Conservation (phyloP, 2,888 invertebrate species). For the Leptogaster cylindrica region DNA sequence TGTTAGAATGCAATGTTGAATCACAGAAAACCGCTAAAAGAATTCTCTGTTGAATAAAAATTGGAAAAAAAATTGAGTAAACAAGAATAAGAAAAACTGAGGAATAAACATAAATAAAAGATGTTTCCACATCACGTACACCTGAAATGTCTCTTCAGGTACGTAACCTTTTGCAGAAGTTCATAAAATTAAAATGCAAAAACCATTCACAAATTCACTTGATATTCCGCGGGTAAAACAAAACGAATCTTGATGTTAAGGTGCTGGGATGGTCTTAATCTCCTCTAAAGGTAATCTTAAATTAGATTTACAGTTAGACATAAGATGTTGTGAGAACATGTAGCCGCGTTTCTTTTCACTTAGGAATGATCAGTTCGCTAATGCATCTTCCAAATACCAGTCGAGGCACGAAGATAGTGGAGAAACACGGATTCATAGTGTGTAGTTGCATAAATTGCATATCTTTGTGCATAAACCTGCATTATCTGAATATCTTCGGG, state of each 20-base stretch:
- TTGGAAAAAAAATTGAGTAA: too few relatives aligned
- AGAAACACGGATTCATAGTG: slow-evolving; percentile 27
- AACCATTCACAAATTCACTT: slow-evolving; percentile 1
- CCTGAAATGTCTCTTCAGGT: too few relatives aligned
- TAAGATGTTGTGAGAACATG: slow-evolving; percentile 27
- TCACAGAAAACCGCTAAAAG: too few relatives aligned
- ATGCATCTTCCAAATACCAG: slow-evolving; percentile 34
- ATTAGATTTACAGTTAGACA: slow-evolving; percentile 31
- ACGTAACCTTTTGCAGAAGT: slow-evolving; percentile 9
- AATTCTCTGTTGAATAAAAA: too few relatives aligned
- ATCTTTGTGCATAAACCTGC: slow-evolving; percentile 22
- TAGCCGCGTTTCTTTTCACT: slow-evolving; percentile 16
- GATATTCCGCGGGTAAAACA: slow-evolving; percentile 8
- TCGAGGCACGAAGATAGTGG: slow-evolving; percentile 25
- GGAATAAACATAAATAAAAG: too few relatives aligned
- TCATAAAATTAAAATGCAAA: neutral
- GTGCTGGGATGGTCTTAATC: slow-evolving; percentile 25
- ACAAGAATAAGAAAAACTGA: too few relatives aligned
- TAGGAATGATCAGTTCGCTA: slow-evolving; percentile 6
- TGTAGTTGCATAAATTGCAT: slow-evolving; percentile 34
- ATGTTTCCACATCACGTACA: too few relatives aligned
- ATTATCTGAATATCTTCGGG: slow-evolving; percentile 18
- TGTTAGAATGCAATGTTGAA: too few relatives aligned
- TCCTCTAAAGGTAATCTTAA: slow-evolving; percentile 22
- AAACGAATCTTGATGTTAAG: slow-evolving; percentile 15